phyloP scores from a whole-genome alignment of 1,140 invertebrate genomes.

The Linepithema humile region DNA sequence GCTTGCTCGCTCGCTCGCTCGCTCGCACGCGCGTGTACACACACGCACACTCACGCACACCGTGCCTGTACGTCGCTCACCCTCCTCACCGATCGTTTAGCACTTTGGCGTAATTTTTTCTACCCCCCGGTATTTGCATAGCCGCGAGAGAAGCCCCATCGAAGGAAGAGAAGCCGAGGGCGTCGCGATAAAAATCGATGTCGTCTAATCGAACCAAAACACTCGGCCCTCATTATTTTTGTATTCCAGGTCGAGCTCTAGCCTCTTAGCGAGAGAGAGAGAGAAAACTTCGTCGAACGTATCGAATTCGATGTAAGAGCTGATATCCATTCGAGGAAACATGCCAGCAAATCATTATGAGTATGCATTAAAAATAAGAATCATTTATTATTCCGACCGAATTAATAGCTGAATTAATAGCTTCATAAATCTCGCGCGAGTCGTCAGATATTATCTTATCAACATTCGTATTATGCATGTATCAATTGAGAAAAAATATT shows the following conservation, averaged over 20 bases:
- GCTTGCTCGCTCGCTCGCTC: background rate
- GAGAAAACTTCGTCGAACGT: background rate
- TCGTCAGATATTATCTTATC: background rate
- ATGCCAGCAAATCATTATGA: background rate
- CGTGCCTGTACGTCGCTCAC: slow-evolving; percentile 21
- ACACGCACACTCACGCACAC: slow-evolving; percentile 11
- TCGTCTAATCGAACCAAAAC: slow-evolving; percentile 77
- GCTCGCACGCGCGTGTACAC: background rate
- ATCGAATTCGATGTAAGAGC: slow-evolving; percentile 36
- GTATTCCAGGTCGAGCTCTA: slow-evolving; percentile 30
- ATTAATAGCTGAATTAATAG: background rate
- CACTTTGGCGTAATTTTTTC: slow-evolving; percentile 80
- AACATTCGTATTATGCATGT: background rate
- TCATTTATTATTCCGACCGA: background rate
- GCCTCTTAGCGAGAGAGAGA: background rate
- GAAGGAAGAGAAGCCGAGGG: slow-evolving; percentile 42
- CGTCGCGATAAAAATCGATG: slow-evolving; percentile 74
- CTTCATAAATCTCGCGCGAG: background rate
- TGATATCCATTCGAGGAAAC: slow-evolving; percentile 23
- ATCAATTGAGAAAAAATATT: background rate
- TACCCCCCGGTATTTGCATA: slow-evolving; percentile 76
- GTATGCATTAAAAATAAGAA: background rate
- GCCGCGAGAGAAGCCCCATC: slow-evolving; percentile 48
- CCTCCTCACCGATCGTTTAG: slow-evolving; percentile 77
- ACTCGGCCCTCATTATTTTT: slow-evolving; percentile 73